A percentile compares a stretch with the other conserved stretches of the same genome.
Evolutionary conservation across 2,888 invertebrate genomes (phyloP).

Genomic region (Drosophila niveifrons): DNA sequence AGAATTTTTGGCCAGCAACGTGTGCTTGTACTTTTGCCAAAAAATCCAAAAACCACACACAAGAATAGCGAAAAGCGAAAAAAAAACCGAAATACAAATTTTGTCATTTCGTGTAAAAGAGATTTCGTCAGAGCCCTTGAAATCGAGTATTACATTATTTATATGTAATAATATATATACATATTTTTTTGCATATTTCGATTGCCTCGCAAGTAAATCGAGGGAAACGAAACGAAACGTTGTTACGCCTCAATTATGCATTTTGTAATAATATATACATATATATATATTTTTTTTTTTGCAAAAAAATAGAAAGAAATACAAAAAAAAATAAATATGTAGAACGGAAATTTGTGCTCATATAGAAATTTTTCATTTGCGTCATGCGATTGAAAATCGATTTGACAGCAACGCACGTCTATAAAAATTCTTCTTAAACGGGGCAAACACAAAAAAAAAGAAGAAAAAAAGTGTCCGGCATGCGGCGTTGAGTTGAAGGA

Average conservation of each 20-base stretch:
- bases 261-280: conserved; percentile 33
- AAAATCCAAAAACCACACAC: conserved; percentile 26
- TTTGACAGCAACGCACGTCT: conserved; percentile 38
- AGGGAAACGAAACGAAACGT: conserved; percentile 44
- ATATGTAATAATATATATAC: background rate
- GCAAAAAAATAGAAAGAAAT: conserved; percentile 6
- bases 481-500: conserved; percentile 12
- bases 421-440: conserved; percentile 27
- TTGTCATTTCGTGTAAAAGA: conserved; percentile 29
- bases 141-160: conserved; percentile 25
- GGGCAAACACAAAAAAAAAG: background rate
- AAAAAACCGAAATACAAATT: conserved; percentile 16
- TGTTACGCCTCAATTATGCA: conserved; percentile 40
- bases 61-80: conserved; percentile 20
- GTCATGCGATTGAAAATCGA: conserved; percentile 58
- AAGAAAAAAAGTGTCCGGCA: conserved; percentile 12
- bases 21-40: conserved; percentile 47
- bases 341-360: conserved; percentile 2
- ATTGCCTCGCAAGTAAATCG: conserved; percentile 40
- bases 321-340: background rate
- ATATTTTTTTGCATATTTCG: background rate
- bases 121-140: conserved; percentile 45
- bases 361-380: conserved; percentile 39
- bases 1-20: conserved; percentile 35
- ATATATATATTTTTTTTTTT: too few species aligned